Evolutionary conservation across 2,888 invertebrate genomes (phyloP), one percentile per base, ranked within the genome.

Genomic region (Encarsia formosa): DNA sequence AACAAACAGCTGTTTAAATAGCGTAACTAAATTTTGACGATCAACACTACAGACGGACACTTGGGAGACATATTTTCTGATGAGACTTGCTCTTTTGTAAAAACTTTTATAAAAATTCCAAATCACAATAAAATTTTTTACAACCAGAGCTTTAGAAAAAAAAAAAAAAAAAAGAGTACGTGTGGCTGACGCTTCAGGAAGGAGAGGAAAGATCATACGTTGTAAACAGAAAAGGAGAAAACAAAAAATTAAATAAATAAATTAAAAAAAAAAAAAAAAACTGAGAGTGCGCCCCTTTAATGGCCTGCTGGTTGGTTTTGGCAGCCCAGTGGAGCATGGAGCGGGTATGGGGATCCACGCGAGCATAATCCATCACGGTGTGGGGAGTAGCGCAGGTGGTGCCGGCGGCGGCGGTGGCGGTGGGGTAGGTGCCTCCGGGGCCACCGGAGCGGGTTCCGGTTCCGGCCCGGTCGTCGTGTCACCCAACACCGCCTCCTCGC

Each of bases 321-420:
- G 73, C 72, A 73, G 74, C 72, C 75, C 67, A 71, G 71, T 81
- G 67, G 81, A 80, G 77, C 73, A 72, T 71, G 73, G 72, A 71
- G 78, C 79, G 69, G 75, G 77, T 71, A 72, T 72, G 73, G 73
- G 74, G 72, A 72, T 71, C 71, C 70, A 69, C 73, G 72, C 70
- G 74, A 73, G 69, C 71, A 70, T 70, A 73, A 71, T 69, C 67
- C 71, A 70, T 71, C 71, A 69, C 66, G 73, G 72, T 71, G 73
- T 69, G 69, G 73, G 73, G 67, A 70, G 73, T 71, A 70, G 71
- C 78, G 61, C 77, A 78, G 57, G 75, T 78, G 69, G 72, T 66
- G 71, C 66, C 63, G 69, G 69, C 65, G 75, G 71, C 69, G 74
- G 69, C 69, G 70, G 71, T 69, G 56, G 75, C 78, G 60, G 76